Evolutionary conservation across 2,113 vertebrate species (phyloP).

Genomic region (Nerophis ophidion): DNA sequence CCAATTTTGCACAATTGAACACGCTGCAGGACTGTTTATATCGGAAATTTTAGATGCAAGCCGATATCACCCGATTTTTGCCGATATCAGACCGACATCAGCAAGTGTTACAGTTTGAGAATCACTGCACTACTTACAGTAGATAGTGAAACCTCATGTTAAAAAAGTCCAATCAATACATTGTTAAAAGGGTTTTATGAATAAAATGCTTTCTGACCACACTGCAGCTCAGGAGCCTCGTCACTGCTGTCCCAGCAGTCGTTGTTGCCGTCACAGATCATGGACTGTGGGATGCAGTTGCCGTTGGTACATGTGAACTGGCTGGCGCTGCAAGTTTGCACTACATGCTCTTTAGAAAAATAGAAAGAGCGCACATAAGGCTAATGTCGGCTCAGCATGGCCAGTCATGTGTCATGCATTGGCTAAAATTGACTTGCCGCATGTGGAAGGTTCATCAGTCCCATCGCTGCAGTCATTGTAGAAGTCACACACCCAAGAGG

Average conservation of each 20-base stretch:
- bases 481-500: constrained; percentile 58
- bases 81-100: too few relatives aligned
- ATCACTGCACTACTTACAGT: neutral
- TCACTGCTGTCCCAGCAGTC: constrained; percentile 93
- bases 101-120: too few relatives aligned
- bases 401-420: neutral
- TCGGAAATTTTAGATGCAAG: too few relatives aligned
- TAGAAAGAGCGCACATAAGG: neutral
- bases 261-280: constrained; percentile 78
- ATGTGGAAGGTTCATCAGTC: constrained; percentile 67
- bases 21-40: too few relatives aligned
- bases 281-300: constrained; percentile 58
- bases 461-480: constrained; percentile 59
- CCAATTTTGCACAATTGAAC: too few relatives aligned
- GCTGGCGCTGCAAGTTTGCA: constrained; percentile 54
- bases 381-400: neutral
- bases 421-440: constrained; percentile 39
- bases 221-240: constrained; percentile 76
- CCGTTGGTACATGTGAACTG: constrained; percentile 69
- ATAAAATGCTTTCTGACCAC: constrained; percentile 51
- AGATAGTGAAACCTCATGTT: too few relatives aligned
- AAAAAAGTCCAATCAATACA: too few relatives aligned
- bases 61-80: too few relatives aligned
- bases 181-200: neutral
- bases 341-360: constrained; percentile 45